phyloP scores from a whole-genome alignment of 2,113 vertebrate species.

The Isurus oxyrinchus region DNA sequence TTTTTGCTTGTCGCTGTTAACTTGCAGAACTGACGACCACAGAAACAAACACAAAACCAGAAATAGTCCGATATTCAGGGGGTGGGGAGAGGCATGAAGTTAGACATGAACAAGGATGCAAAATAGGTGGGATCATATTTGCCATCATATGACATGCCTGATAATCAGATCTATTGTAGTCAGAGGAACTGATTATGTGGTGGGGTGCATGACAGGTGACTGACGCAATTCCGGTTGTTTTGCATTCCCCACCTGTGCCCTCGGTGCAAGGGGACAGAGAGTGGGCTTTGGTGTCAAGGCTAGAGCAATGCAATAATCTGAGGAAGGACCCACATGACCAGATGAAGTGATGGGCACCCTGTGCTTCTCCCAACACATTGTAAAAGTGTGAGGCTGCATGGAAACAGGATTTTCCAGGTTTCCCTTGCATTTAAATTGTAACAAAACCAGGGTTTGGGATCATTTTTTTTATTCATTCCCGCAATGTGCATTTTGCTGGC shows the following conservation, averaged over 20 bases:
- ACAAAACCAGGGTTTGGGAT: not conserved
- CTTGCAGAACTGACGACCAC: not conserved
- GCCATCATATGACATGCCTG: not conserved
- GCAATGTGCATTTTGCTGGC: no score
- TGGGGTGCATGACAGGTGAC: not conserved
- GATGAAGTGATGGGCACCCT: not conserved
- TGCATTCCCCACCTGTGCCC: no score
- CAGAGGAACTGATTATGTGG: not conserved
- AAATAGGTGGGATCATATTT: not conserved
- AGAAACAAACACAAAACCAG: not conserved
- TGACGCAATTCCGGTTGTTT: not conserved
- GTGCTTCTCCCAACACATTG: not conserved
- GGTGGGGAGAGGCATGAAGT: not conserved
- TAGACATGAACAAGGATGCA: not conserved
- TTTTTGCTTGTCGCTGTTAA: not conserved
- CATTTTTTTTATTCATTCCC: no score
- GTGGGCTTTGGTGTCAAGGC: not conserved
- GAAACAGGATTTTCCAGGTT: not conserved
- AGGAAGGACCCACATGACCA: not conserved
- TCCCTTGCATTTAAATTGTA: not conserved
- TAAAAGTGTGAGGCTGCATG: not conserved
- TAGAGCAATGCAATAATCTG: not conserved
- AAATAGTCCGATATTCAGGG: not conserved
- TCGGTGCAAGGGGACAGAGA: no score
- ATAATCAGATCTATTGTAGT: not conserved